These are phyloP conservation scores for Orthosia incerta DNA, from an alignment of 2,888 invertebrate species.

Conservation along the genomic window DNA sequence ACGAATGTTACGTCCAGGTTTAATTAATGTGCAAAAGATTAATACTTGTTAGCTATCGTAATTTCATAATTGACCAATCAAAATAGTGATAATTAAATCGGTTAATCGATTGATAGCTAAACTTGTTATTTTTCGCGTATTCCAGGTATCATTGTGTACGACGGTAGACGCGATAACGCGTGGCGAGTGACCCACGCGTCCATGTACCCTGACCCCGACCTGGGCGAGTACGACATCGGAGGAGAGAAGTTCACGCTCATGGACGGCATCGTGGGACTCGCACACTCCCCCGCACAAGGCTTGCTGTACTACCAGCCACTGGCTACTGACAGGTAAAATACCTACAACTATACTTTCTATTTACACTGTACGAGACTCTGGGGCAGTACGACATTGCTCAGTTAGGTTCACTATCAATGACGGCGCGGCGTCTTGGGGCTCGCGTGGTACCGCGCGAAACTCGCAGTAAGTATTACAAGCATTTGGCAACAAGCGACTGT, in stretches of 20 bases:
- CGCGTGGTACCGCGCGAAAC: too few relatives aligned
- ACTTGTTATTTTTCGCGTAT: conserved; percentile 21
- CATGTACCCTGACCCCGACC: conserved; percentile 96
- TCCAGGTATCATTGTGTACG: conserved; percentile 91
- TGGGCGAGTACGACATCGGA: conserved; percentile 93
- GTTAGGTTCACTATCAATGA: too few relatives aligned
- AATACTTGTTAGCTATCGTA: neutral
- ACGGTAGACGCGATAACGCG: conserved; percentile 94
- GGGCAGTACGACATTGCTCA: neutral
- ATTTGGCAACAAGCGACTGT: too few relatives aligned
- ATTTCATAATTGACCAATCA: neutral
- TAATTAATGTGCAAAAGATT: neutral
- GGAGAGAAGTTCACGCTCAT: conserved; percentile 93
- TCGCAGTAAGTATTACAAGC: too few relatives aligned
- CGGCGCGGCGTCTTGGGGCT: too few relatives aligned
- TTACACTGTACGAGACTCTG: neutral
- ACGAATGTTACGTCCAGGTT: too few relatives aligned
- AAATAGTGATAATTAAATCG: neutral
- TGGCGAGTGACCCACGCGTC: conserved; percentile 95
- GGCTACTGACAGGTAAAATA: conserved; percentile 92
- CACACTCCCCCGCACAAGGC: conserved; percentile 92
- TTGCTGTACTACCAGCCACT: conserved; percentile 93
- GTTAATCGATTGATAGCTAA: neutral
- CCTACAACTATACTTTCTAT: neutral
- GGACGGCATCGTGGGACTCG: conserved; percentile 94